phyloP scores from a whole-genome alignment of 2,113 vertebrate genomes.

The Phrynosoma platyrhinos region DNA sequence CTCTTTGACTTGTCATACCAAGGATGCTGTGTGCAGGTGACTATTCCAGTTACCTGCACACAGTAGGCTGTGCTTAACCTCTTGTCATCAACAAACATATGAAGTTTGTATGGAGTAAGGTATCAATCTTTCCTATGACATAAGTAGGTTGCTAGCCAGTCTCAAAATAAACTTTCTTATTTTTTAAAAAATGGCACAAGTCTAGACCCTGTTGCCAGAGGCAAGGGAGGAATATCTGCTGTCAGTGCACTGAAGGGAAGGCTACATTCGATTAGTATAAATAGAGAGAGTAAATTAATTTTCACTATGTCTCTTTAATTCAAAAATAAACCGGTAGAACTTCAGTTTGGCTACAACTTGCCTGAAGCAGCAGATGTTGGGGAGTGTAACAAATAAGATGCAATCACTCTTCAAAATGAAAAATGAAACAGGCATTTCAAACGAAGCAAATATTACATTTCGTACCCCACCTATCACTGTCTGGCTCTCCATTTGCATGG shows the following conservation, averaged over 20 bases:
- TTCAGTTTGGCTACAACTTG: rapidly evolving
- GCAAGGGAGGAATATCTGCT: slow-evolving; percentile 44
- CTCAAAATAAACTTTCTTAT: slow-evolving; percentile 38
- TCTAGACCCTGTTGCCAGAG: slow-evolving; percentile 49
- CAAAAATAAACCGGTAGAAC: background rate
- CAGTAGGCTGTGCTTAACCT: slow-evolving; percentile 20
- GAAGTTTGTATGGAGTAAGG: slow-evolving; percentile 27
- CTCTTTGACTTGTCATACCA: background rate
- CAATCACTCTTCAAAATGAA: background rate
- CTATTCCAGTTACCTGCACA: background rate
- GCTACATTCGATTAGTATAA: background rate
- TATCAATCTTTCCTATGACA: slow-evolving; percentile 18
- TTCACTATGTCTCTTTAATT: background rate
- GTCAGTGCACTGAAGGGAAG: background rate
- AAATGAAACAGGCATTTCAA: slow-evolving; percentile 8
- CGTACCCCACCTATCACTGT: background rate
- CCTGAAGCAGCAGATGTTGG: rapidly evolving
- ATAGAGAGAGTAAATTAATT: background rate
- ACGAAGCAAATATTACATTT: background rate
- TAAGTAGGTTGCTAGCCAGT: slow-evolving; percentile 48
- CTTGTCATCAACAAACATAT: slow-evolving; percentile 43
- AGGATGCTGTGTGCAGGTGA: background rate
- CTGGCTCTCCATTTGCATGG: background rate
- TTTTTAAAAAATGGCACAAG: background rate
- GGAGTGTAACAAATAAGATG: slow-evolving; percentile 1